Evolutionary conservation across 1,140 invertebrate genomes (phyloP).

Genomic region (Eulimnadia texana): DNA sequence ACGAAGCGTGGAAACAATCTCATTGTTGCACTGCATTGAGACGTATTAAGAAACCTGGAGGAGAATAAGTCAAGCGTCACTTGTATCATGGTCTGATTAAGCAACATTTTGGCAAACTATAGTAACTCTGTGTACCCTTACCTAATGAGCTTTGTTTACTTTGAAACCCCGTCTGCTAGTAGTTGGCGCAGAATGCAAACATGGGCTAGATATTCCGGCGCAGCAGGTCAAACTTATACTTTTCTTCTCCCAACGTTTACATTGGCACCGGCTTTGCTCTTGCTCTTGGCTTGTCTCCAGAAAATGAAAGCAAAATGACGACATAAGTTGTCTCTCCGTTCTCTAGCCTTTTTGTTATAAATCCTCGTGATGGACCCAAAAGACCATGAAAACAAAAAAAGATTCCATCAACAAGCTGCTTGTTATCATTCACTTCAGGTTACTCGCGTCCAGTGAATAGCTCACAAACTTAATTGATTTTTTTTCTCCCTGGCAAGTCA

Average conservation of each 20-base stretch:
- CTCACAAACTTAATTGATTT: slow-evolving; percentile 63
- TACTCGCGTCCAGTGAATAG: background rate
- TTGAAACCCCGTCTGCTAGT: background rate
- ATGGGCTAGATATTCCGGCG: background rate
- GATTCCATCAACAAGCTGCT: background rate
- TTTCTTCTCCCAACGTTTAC: background rate
- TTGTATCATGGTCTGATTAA: too few species aligned
- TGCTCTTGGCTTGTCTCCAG: background rate
- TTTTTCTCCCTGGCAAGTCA: too few species aligned
- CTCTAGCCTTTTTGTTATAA: background rate
- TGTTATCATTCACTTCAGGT: background rate
- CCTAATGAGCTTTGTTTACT: background rate
- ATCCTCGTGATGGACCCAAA: background rate
- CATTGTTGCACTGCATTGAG: too few species aligned
- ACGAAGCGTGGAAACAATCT: too few species aligned
- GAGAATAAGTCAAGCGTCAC: too few species aligned
- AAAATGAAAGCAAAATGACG: background rate
- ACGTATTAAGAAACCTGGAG: too few species aligned
- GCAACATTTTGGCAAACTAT: too few species aligned
- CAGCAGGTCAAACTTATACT: background rate
- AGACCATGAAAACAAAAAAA: background rate
- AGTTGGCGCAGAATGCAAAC: background rate
- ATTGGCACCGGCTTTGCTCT: background rate
- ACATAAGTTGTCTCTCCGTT: background rate
- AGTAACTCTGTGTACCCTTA: too few species aligned